phyloP scores from a whole-genome alignment of 2,888 invertebrate species.

The Ennomos erosarius region DNA sequence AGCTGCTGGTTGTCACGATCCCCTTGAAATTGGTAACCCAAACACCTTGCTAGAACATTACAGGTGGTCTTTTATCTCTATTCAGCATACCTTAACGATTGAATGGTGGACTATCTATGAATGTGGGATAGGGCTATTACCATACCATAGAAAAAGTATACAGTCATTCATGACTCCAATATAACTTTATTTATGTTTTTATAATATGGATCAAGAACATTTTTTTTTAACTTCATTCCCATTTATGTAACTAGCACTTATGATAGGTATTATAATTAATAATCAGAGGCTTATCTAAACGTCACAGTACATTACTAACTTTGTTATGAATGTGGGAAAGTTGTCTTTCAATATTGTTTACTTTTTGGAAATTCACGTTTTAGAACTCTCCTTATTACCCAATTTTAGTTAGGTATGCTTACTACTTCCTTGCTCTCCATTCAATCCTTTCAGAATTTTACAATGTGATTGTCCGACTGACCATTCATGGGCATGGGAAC shows the following conservation, averaged over 20 bases:
- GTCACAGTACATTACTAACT: too few species aligned
- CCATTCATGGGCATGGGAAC: conserved; percentile 28
- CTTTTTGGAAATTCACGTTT: conserved; percentile 4
- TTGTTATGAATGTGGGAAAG: too few species aligned
- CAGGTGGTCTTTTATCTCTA: conserved; percentile 14
- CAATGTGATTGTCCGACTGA: conserved; percentile 21
- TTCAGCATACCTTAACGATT: conserved; percentile 5
- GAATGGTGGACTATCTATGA: conserved; percentile 9
- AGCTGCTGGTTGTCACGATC: conserved; percentile 22
- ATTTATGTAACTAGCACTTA: too few species aligned
- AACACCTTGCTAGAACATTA: conserved; percentile 10
- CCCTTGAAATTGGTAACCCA: conserved; percentile 23
- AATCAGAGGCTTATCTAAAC: too few species aligned
- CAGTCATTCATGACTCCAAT: too few species aligned
- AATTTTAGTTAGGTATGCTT: conserved; percentile 8
- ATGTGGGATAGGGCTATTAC: too few species aligned
- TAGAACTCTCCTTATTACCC: background rate
- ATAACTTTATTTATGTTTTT: too few species aligned
- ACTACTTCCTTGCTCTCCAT: conserved; percentile 19
- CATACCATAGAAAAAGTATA: too few species aligned
- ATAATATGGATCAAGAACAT: too few species aligned
- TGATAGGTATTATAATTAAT: too few species aligned
- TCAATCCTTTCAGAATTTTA: conserved; percentile 17
- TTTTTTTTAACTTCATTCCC: too few species aligned
- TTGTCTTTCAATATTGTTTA: background rate